A percentile compares a stretch with the other conserved stretches of the same genome.
Evolutionary conservation across 2,888 invertebrate species (phyloP).

Genomic region (Cataglyphis altisquamis): DNA sequence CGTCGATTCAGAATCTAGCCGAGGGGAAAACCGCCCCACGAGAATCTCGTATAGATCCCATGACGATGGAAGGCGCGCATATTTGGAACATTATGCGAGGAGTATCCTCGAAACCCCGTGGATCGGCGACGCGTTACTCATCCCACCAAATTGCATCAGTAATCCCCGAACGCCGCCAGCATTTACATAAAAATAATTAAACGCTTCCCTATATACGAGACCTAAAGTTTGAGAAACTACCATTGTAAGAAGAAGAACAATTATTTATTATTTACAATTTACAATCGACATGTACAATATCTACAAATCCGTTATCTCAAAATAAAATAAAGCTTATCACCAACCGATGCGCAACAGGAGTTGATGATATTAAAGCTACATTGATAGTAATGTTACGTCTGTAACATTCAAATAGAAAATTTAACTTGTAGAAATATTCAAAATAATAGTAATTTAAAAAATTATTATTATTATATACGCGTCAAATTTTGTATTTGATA

Average conservation of each 20-base stretch:
- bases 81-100: constrained; percentile 76
- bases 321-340: no score
- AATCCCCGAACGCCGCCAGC: constrained; percentile 68
- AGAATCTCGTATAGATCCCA: constrained; percentile 66
- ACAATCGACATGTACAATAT: neutral
- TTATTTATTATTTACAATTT: neutral
- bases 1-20: constrained; percentile 58
- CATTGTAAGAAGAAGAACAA: constrained; percentile 11
- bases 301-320: no score
- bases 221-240: neutral
- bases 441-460: neutral
- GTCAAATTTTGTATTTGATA: neutral
- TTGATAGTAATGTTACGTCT: no score
- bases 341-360: no score
- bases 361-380: no score
- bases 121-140: constrained; percentile 74
- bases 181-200: constrained; percentile 83
- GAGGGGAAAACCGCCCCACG: constrained; percentile 74
- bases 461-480: neutral
- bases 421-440: no score
- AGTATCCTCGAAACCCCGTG: constrained; percentile 65
- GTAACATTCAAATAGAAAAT: no score
- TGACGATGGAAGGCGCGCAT: constrained; percentile 65
- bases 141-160: constrained; percentile 77
- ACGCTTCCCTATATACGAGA: constrained; percentile 61